Percentiles rank a stretch among this genome's conserved stretches.
Conservation (phyloP, 1,140 invertebrate genomes). For the Hormaphis cornu region DNA sequence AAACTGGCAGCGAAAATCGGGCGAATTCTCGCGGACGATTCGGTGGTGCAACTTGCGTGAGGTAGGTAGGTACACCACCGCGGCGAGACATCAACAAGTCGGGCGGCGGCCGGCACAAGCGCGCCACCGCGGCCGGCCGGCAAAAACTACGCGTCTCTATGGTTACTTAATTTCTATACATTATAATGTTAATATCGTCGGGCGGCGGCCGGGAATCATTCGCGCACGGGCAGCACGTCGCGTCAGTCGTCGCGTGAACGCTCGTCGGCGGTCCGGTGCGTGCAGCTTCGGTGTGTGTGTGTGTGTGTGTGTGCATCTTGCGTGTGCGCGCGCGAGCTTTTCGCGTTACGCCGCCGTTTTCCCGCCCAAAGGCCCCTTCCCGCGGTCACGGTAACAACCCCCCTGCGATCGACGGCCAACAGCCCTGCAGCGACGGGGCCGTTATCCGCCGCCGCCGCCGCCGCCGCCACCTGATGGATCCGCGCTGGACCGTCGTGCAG, state of each 20-base stretch:
- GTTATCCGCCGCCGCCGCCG: not conserved
- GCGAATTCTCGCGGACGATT: too few relatives aligned
- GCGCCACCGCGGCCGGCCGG: conserved; percentile 3
- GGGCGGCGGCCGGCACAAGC: conserved; percentile 1
- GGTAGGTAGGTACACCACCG: not conserved
- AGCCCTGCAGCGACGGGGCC: not conserved
- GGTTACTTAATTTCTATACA: too few relatives aligned
- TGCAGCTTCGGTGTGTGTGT: too few relatives aligned
- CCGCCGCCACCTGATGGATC: conserved; percentile 14
- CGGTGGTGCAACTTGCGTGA: too few relatives aligned
- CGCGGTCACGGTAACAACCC: not conserved
- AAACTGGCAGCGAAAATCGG: too few relatives aligned
- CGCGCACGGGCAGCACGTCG: conserved; percentile 22
- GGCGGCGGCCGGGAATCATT: not conserved
- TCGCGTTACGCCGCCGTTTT: not conserved
- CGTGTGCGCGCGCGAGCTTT: conserved; percentile 24
- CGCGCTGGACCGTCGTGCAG: conserved; percentile 2
- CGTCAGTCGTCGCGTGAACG: conserved; percentile 28
- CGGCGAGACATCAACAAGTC: conserved; percentile 26
- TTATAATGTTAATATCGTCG: too few relatives aligned
- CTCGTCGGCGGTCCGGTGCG: too few relatives aligned
- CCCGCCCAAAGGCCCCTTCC: not conserved
- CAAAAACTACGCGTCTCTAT: not conserved
- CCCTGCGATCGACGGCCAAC: not conserved
- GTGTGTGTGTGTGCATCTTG: too few relatives aligned